These are phyloP conservation scores for Hartigia nigra DNA, from an alignment of 2,888 invertebrate species.

Conservation along the genomic window DNA sequence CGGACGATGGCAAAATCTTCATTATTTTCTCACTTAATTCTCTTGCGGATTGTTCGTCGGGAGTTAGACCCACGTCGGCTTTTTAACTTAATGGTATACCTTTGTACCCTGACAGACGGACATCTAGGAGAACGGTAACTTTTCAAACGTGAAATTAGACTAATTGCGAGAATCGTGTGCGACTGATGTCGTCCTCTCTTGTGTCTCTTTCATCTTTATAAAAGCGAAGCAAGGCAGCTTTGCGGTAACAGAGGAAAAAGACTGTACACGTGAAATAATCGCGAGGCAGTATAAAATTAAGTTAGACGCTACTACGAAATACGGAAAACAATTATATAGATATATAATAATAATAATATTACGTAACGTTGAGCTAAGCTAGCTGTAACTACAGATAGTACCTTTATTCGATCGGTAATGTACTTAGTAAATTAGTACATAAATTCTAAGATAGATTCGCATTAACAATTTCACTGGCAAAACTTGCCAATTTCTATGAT, in stretches of 20 bases:
- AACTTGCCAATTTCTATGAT: not conserved
- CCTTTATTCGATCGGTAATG: not conserved
- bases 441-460: too few species aligned
- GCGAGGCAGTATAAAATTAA: not conserved
- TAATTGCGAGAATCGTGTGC: not conserved
- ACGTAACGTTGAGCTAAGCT: not conserved
- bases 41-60: not conserved
- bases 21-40: not conserved
- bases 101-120: not conserved
- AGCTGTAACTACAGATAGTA: not conserved
- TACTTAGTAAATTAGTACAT: not conserved
- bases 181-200: not conserved
- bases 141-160: not conserved
- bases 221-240: not conserved
- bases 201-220: not conserved
- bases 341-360: too few species aligned
- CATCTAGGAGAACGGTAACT: not conserved
- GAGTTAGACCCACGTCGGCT: not conserved
- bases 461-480: too few species aligned
- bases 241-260: not conserved
- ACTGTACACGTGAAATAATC: not conserved
- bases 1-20: not conserved
- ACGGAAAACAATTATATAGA: not conserved
- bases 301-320: not conserved
- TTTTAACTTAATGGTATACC: not conserved